phyloP scores from a whole-genome alignment of 1,140 invertebrate species.

The Aporrectodea caliginosa region DNA sequence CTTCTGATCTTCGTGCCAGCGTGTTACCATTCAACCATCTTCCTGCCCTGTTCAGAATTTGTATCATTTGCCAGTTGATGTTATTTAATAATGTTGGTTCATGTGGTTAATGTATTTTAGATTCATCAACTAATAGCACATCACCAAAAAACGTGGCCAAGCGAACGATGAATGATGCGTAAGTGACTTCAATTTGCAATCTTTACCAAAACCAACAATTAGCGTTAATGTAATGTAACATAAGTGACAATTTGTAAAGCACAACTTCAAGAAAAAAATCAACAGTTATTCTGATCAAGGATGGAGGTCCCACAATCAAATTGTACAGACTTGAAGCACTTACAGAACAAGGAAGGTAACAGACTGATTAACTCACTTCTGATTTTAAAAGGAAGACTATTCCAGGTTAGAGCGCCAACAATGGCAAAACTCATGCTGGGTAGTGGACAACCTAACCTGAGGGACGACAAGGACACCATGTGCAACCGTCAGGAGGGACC shows the following conservation, averaged over 20 bases:
- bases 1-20: too few species aligned
- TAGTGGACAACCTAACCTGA: too few species aligned
- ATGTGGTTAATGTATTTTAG: background rate
- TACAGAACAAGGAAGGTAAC: background rate
- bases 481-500: too few species aligned
- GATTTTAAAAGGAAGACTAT: too few species aligned
- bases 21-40: too few species aligned
- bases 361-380: too few species aligned
- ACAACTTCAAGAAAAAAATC: too few species aligned
- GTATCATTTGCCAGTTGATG: background rate
- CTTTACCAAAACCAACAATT: background rate
- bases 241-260: background rate
- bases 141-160: conserved; percentile 21
- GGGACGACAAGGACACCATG: too few species aligned
- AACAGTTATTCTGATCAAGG: background rate
- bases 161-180: conserved; percentile 3
- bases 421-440: too few species aligned
- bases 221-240: background rate
- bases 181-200: background rate
- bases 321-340: background rate
- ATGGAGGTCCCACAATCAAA: background rate
- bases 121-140: background rate
- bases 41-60: too few species aligned
- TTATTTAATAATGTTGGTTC: background rate
- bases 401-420: too few species aligned